These are phyloP conservation scores for Eilema depressum DNA, from an alignment of 2,888 invertebrate genomes.

Conservation along the genomic window DNA sequence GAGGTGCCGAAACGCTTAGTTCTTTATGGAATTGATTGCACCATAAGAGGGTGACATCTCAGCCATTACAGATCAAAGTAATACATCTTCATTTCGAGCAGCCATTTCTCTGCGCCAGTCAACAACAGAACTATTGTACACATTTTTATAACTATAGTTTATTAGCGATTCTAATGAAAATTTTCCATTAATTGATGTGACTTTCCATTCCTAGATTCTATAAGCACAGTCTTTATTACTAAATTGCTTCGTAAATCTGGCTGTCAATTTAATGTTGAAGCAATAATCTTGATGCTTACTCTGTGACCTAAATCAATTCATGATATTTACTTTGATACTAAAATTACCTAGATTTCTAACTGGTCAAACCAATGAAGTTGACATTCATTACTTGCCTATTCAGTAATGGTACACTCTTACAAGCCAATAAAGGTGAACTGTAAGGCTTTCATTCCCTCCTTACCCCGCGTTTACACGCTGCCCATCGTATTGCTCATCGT, in stretches of 20 bases:
- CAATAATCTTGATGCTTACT: not conserved
- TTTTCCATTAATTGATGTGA: too few species aligned
- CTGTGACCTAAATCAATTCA: not conserved
- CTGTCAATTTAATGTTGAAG: not conserved
- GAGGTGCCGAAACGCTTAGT: too few species aligned
- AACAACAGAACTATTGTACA: too few species aligned
- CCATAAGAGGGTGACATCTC: too few species aligned
- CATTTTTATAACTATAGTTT: too few species aligned
- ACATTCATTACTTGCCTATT: not conserved
- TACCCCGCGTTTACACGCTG: too few species aligned
- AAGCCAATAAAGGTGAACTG: conserved; percentile 11
- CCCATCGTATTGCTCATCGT: too few species aligned
- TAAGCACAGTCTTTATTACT: not conserved
- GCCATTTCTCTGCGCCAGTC: too few species aligned
- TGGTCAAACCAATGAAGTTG: not conserved
- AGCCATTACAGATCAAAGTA: too few species aligned
- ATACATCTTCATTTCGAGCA: too few species aligned
- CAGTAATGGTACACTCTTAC: not conserved
- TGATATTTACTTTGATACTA: not conserved
- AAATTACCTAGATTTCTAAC: not conserved
- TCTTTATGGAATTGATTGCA: too few species aligned
- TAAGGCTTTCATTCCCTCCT: not conserved
- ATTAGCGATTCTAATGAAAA: too few species aligned
- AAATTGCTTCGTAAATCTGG: not conserved
- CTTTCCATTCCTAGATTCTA: not conserved